phyloP scores from a whole-genome alignment of 2,797 vertebrate species.

The Falco cherrug region DNA sequence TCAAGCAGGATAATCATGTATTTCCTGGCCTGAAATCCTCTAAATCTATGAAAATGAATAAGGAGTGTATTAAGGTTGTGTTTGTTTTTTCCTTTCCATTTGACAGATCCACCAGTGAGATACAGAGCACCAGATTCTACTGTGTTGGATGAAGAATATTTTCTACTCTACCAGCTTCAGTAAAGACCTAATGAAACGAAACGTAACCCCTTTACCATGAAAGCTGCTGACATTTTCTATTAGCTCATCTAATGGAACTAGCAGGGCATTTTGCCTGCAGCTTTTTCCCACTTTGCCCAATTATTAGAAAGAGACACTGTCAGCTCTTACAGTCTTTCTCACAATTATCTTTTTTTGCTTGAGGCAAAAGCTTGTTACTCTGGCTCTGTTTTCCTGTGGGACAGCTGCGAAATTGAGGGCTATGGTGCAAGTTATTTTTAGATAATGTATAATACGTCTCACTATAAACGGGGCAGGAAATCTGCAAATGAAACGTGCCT shows the following conservation, averaged over 20 bases:
- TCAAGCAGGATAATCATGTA: background rate
- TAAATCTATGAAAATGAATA: background rate
- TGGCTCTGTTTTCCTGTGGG: background rate
- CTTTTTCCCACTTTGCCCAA: conserved; percentile 1
- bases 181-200: conserved; percentile 2
- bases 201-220: background rate
- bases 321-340: conserved; percentile 6
- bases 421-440: background rate
- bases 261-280: background rate
- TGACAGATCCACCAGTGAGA: background rate
- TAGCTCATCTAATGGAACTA: conserved; percentile 2
- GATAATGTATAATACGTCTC: background rate
- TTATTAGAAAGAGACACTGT: background rate
- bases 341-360: conserved; percentile 1
- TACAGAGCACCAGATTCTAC: background rate
- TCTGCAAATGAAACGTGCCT: background rate
- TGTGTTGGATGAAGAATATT: background rate
- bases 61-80: background rate
- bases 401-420: background rate
- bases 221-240: conserved; percentile 32
- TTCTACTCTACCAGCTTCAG: background rate
- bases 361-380: conserved; percentile 2
- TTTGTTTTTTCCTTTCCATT: background rate
- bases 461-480: background rate
- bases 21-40: background rate